Conservation (phyloP, 1,140 invertebrate genomes). For the Delia radicum region DNA sequence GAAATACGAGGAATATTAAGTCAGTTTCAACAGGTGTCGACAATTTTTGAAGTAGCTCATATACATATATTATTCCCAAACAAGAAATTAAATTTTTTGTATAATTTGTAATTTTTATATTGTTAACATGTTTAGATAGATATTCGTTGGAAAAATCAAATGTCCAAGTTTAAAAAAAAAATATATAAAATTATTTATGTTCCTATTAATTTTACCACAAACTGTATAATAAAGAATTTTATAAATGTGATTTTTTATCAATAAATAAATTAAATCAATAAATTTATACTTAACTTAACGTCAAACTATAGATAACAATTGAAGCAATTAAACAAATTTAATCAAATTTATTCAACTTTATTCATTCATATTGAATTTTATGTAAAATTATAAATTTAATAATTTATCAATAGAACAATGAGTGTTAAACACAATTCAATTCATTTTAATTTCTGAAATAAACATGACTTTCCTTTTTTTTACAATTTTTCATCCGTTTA, state of each 20-base stretch:
- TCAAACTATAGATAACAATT: not conserved
- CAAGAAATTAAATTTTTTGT: too few species aligned
- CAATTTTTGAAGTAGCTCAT: too few species aligned
- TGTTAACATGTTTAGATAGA: too few species aligned
- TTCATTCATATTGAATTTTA: not conserved
- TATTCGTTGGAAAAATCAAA: too few species aligned
- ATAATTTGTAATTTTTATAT: too few species aligned
- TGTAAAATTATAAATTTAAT: not conserved
- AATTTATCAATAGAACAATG: not conserved
- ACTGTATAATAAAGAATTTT: not conserved
- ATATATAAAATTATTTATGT: not conserved
- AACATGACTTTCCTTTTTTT: not conserved
- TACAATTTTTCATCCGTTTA: not conserved
- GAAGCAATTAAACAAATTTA: not conserved
- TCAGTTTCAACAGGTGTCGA: too few species aligned
- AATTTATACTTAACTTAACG: not conserved
- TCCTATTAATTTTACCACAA: not conserved
- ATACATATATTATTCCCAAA: too few species aligned
- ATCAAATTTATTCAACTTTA: too few species aligned
- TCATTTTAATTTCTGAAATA: not conserved
- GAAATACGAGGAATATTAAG: too few species aligned
- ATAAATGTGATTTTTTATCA: not conserved
- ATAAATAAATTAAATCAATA: not conserved
- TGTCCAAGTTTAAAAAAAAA: too few species aligned
- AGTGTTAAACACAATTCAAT: not conserved